These are phyloP conservation scores for Mirza zaza DNA, from an alignment of 2,113 vertebrate genomes.

Conservation along the genomic window DNA sequence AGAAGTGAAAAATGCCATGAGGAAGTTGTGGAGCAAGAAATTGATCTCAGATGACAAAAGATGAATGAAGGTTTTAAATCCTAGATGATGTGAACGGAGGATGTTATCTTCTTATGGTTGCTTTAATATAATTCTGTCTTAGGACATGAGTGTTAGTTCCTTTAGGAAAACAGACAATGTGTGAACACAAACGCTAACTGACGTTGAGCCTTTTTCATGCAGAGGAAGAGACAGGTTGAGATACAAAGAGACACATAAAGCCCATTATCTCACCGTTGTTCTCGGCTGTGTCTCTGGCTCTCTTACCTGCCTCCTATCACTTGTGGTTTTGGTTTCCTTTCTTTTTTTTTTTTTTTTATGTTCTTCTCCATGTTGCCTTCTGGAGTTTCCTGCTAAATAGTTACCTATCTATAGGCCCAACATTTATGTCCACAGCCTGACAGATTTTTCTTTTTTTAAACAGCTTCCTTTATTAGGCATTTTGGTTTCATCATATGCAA, in stretches of 20 bases:
- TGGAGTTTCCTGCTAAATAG: not conserved
- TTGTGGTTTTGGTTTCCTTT: not conserved
- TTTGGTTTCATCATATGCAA: not conserved
- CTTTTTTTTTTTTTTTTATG: not conserved
- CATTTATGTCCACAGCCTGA: accelerated
- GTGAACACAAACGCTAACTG: not conserved
- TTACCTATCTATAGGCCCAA: not conserved
- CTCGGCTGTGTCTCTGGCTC: not conserved
- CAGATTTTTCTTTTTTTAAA: not conserved
- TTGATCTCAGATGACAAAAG: not conserved
- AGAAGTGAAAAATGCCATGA: constrained; percentile 41
- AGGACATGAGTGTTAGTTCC: not conserved
- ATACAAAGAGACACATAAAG: too few relatives aligned
- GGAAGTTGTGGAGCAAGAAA: constrained; percentile 51
- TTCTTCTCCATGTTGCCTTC: not conserved
- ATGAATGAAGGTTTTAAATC: not conserved
- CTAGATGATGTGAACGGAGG: not conserved
- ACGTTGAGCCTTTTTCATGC: not conserved
- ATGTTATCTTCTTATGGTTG: not conserved
- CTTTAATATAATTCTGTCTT: not conserved
- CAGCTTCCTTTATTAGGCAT: not conserved
- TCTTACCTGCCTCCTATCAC: accelerated
- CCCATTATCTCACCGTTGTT: not conserved
- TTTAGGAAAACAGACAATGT: not conserved
- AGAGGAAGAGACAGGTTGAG: not conserved